Conservation (phyloP, 1,140 invertebrate species). For the Planococcus citri region DNA sequence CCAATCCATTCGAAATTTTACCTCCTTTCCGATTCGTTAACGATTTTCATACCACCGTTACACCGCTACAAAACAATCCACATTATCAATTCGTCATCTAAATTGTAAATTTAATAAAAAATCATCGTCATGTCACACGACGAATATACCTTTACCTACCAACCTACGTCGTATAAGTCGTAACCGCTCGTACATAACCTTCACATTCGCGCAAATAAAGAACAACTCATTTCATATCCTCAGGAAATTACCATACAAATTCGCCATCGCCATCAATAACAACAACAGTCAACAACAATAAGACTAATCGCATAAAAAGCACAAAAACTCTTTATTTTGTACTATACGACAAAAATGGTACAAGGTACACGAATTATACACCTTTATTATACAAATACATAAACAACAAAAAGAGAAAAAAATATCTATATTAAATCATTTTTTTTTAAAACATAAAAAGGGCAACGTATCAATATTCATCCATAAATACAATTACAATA, state of each 20-base stretch:
- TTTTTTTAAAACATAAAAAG: background rate
- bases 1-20: too few species aligned
- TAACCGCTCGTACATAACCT: background rate
- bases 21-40: too few species aligned
- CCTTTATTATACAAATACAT: background rate
- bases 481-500: background rate
- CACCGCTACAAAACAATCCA: too few species aligned
- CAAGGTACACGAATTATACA: background rate
- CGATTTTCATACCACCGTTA: too few species aligned
- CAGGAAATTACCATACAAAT: background rate
- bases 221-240: too few species aligned
- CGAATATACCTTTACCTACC: too few species aligned
- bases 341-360: background rate
- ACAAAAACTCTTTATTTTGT: slow-evolving; percentile 3
- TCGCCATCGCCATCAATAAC: background rate
- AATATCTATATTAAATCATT: background rate
- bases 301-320: too few species aligned
- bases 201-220: background rate
- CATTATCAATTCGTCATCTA: too few species aligned
- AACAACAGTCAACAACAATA: background rate
- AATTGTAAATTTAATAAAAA: too few species aligned
- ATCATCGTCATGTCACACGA: too few species aligned
- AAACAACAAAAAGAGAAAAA: background rate
- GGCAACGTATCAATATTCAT: background rate
- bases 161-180: too few species aligned